A percentile compares a stretch with the other conserved stretches of the same genome.
These are phyloP conservation scores for Channallabes apus DNA, from an alignment of 2,797 vertebrate genomes.

Conservation along the genomic window DNA sequence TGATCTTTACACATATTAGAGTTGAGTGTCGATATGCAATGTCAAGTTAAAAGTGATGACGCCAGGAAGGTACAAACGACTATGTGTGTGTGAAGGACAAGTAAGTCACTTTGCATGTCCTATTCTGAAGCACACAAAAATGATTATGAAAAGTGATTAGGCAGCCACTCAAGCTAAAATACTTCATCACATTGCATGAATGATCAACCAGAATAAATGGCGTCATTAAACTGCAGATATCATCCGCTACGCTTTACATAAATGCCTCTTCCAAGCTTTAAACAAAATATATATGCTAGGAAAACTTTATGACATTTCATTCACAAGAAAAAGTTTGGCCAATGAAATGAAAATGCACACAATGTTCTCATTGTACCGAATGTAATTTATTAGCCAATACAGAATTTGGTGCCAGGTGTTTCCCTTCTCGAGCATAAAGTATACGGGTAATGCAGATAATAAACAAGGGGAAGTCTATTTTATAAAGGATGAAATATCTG, in stretches of 20 bases:
- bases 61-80: not conserved
- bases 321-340: not conserved
- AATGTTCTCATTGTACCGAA: not conserved
- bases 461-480: not conserved
- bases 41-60: not conserved
- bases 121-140: not conserved
- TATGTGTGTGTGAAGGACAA: not conserved
- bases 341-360: not conserved
- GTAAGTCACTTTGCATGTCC: not conserved
- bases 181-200: constrained; percentile 18
- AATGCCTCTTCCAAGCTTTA: not conserved
- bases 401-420: not conserved
- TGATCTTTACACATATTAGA: not conserved
- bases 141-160: constrained; percentile 36
- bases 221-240: constrained; percentile 14
- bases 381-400: not conserved
- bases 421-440: not conserved
- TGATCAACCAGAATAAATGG: not conserved
- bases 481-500: not conserved
- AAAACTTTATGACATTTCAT: not conserved
- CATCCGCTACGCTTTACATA: not conserved
- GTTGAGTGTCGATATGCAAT: not conserved
- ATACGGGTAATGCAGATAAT: not conserved
- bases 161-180: constrained; percentile 20
- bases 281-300: not conserved